Conservation (phyloP, 2,113 vertebrate species). For the Cottus gobio region DNA sequence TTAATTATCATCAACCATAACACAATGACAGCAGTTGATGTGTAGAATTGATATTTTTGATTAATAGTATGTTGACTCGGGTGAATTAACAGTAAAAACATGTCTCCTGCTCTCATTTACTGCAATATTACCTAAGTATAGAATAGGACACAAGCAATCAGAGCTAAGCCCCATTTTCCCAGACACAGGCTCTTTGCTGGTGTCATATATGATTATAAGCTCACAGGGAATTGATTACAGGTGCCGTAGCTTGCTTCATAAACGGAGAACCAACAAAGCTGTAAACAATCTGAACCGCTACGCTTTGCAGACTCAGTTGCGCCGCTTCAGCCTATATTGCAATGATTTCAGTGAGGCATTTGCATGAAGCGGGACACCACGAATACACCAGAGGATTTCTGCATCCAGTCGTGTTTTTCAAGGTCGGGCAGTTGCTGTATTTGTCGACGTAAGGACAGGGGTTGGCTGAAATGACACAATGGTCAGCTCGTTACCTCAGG, state of each 20-base stretch:
- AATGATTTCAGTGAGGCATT: constrained; percentile 70
- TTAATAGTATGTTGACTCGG: background rate
- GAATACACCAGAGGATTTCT: background rate
- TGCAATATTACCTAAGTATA: too few relatives aligned
- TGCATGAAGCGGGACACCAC: constrained; percentile 72
- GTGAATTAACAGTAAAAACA: background rate
- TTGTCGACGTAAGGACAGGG: constrained; percentile 74
- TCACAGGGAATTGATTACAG: background rate
- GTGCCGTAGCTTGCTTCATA: background rate
- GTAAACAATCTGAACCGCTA: background rate
- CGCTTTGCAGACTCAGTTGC: background rate
- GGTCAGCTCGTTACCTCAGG: background rate
- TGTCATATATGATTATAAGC: background rate
- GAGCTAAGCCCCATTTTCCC: background rate
- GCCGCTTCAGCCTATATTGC: constrained; percentile 57
- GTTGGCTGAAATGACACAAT: constrained; percentile 67
- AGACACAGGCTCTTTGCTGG: background rate
- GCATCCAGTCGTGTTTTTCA: constrained; percentile 45
- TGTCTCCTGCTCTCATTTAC: background rate
- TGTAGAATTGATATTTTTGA: background rate
- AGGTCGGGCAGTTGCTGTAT: constrained; percentile 60
- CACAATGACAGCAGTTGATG: background rate
- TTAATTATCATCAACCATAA: background rate
- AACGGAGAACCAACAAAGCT: background rate
- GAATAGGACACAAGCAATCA: background rate